A percentile compares a stretch with the other conserved stretches of the same genome.
phyloP scores from a whole-genome alignment of 2,797 vertebrate genomes.

The Epinephelus coioides region DNA sequence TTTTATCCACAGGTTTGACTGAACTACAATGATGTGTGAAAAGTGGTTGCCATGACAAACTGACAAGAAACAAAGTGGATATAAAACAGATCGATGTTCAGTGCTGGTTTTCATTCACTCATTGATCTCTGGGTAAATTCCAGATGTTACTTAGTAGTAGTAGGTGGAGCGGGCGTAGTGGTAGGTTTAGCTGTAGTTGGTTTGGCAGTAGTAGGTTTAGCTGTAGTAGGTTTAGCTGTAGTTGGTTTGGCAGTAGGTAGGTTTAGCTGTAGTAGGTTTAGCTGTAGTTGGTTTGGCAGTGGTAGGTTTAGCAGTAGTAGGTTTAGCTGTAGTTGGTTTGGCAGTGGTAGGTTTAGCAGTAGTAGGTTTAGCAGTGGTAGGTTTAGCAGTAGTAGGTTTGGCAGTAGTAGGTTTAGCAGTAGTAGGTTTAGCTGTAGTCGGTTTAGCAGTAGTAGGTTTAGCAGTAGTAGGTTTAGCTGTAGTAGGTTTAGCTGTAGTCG shows the following conservation, averaged over 20 bases:
- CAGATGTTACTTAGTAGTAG: neutral
- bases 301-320: neutral
- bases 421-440: neutral
- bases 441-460: neutral
- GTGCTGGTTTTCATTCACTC: no score
- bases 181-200: neutral
- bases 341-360: neutral
- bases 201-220: neutral
- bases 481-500: neutral
- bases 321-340: neutral
- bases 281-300: neutral
- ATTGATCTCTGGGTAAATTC: neutral
- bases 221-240: neutral
- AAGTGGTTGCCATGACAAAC: neutral
- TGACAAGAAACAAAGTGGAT: neutral
- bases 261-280: neutral
- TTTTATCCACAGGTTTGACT: neutral
- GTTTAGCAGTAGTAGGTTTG: neutral
- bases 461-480: neutral
- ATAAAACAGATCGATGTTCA: neutral
- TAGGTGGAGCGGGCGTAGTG: neutral
- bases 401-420: neutral
- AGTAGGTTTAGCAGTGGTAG: neutral
- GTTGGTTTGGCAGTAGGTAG: neutral
- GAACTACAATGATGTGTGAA: neutral